Base-by-base conservation (phyloP, 1,140 invertebrate genomes). In the Drosophila parabipectinata region DNA sequence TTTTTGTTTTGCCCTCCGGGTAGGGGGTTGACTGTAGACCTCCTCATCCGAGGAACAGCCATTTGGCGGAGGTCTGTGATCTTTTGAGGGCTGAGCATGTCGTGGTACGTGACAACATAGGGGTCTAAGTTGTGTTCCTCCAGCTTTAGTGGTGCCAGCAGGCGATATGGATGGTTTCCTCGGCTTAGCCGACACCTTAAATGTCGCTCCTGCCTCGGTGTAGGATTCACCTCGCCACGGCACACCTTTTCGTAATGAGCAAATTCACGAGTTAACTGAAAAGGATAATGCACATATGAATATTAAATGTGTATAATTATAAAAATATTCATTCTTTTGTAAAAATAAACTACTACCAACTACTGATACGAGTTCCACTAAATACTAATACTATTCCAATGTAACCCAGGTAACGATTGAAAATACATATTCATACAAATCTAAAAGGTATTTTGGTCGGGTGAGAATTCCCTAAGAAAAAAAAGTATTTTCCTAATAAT, bases 81-180 rank as follows among this genome's bases (percentile, higher is more conserved):
- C 93, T 99, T 98, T 0, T 93, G 90, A 82, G 99, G 96, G 58
- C 94, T 95, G 63, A 99, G 94, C 30, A 99, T 95, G 79, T 99
- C 95, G 92, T 98, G 96, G 92, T 96, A 98, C 30, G 99, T 94
- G 30, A 97, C 94, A 77, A 99, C 96, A 61, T 95, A 94, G 0
- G 98, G 99, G 21, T 97, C 94, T 12, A 96, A 92, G 92, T 96
- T 97, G 30, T 96, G 94, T 79, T 98, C 95, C 92, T 99, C 99
- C 87, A 98, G 95, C 92, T 99, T 99, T 52, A 98, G 94, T 0
- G 97, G 98, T 0, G 95, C 96, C 26, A 99, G 92, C 57, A 94
- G 93, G 1, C 98, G 92, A 87, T 95, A 97, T 0, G 97, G 96
- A 72, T 95, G 94, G 62, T 94, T 93, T 28, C 94, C 94, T 50